phyloP scores from a whole-genome alignment of 2,797 vertebrate genomes.

The Peromyscus nudipes region DNA sequence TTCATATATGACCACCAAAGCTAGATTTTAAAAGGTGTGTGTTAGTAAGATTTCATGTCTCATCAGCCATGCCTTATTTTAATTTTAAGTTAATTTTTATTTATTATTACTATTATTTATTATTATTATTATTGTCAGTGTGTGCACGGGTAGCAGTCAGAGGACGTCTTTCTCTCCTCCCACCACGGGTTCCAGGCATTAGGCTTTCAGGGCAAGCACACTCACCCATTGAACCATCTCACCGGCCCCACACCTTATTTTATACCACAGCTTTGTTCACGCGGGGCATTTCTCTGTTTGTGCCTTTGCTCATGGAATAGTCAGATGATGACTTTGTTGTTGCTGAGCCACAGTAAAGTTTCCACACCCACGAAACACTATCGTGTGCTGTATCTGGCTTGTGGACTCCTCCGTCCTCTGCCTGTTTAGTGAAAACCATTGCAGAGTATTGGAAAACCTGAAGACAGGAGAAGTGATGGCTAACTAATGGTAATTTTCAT shows the following conservation, averaged over 20 bases:
- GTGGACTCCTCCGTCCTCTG: neutral
- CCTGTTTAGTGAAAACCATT: neutral
- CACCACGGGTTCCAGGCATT: too few species aligned
- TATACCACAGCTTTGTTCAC: neutral
- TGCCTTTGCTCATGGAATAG: neutral
- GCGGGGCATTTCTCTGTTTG: neutral
- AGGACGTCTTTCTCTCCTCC: neutral
- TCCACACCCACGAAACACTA: fast-evolving
- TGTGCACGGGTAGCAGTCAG: neutral
- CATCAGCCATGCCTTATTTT: neutral
- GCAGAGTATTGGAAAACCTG: neutral
- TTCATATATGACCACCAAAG: fast-evolving
- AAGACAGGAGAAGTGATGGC: neutral
- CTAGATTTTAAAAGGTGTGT: neutral
- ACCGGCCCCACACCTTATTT: neutral
- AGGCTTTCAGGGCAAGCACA: neutral
- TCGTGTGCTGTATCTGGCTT: neutral
- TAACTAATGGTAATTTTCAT: too few species aligned
- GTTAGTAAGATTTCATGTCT: neutral
- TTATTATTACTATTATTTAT: neutral
- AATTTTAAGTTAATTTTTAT: neutral
- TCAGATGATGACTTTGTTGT: neutral
- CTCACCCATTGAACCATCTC: neutral
- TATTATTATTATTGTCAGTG: neutral
- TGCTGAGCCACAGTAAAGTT: neutral